These are phyloP conservation scores for Diuraphis noxia DNA, from an alignment of 1,140 invertebrate species.

Conservation along the genomic window DNA sequence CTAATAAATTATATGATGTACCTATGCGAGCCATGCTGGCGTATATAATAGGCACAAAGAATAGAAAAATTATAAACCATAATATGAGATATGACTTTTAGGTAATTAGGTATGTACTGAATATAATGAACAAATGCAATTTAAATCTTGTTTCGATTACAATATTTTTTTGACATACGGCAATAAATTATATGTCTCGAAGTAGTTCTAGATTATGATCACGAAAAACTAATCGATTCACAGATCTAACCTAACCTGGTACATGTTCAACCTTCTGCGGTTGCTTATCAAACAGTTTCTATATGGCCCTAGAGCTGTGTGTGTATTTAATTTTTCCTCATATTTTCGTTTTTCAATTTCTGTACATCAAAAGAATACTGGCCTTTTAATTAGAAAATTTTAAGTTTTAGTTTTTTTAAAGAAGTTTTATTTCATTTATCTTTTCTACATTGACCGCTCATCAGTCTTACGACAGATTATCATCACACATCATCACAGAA, in stretches of 20 bases:
- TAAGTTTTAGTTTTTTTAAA: neutral
- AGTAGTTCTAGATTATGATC: neutral
- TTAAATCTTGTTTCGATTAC: no score
- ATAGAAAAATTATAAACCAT: neutral
- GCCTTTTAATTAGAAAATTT: neutral
- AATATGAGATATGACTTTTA: neutral
- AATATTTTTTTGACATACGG: no score
- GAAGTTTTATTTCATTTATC: neutral
- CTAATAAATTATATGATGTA: no score
- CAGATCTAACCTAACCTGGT: neutral
- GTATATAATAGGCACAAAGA: no score
- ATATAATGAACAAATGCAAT: no score
- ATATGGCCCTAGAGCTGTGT: neutral
- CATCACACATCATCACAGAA: neutral
- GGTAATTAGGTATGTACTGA: no score
- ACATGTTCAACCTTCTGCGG: neutral
- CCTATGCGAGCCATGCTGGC: no score
- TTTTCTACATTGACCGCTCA: neutral
- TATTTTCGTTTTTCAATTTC: neutral
- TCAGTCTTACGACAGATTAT: neutral
- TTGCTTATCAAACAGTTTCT: neutral
- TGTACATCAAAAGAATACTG: neutral
- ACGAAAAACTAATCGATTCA: neutral
- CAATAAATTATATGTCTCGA: neutral
- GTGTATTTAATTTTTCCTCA: neutral